Evolutionary conservation across 64 coral and sea anemone genomes (phyloP), one percentile per base, ranked within the genome.

Genomic region (Dendronephthya gigantea): DNA sequence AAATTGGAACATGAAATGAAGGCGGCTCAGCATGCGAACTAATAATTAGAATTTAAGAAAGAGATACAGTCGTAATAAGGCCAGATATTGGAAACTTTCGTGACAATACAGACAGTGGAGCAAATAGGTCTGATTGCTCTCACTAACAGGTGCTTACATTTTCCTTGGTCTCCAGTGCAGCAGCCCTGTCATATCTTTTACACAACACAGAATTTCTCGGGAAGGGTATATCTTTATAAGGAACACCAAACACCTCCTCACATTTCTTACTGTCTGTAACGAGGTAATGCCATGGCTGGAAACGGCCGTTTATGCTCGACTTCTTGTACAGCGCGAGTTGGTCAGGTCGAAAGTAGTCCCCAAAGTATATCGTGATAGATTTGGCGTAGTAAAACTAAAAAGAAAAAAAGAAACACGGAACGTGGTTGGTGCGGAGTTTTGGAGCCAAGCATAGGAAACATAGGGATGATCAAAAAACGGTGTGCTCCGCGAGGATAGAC

Each of bases 301-400:
- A 98, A 8, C 34, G 90, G 19, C 45, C 15, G 25, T 87, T 89
- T 37, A 86, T 62, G 50, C 90, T 88, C 27, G 82, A 86, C n/a
- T 92, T 93, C 88, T 90, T 98, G 2, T 90, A 70, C 66, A 91
- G 92, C 9, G 87, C 95, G 52, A 98, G 83, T 81, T 93, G 92
- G 9, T 81, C 84, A 0, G 95, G 95, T 1, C 95, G 92, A 45
- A 87, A 90, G 45, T 93, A 98, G 49, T 91, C 87, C 48, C 92
- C 92, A 88, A 98, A 98, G 1, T 30, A 9, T 25, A 98, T 93
- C 45, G 87, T 90, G 34, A 98, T 87, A 81, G 75, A 40, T 39
- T 92, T 79, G 23, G 70, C 92, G 83, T 90, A 96, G 41, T 98
- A 98, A 85, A 36, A 93, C 92, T 98, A 49, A 23, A 25, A 39